A percentile compares a stretch with the other conserved stretches of the same genome.
These are phyloP conservation scores for Cosmorhoe ocellata DNA, from an alignment of 2,888 invertebrate genomes.

Conservation along the genomic window DNA sequence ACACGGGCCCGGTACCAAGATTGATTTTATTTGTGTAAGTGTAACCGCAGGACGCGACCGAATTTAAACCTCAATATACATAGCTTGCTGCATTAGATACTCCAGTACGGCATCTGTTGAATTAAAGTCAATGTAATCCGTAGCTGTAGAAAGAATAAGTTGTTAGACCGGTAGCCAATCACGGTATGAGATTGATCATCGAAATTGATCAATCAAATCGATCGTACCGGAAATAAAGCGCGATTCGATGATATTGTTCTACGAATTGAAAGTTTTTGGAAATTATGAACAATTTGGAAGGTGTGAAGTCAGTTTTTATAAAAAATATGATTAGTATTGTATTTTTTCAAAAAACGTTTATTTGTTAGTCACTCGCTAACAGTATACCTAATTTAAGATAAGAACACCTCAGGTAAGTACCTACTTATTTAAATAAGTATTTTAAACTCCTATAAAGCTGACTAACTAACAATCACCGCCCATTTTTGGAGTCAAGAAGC, in stretches of 20 bases:
- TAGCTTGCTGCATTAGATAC: conserved; percentile 48
- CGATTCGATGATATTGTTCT: conserved; percentile 65
- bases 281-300: conserved; percentile 43
- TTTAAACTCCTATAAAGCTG: too few relatives aligned
- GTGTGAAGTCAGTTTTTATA: conserved; percentile 31
- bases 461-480: too few relatives aligned
- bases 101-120: conserved; percentile 41
- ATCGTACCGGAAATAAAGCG: conserved; percentile 79
- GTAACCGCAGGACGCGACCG: conserved; percentile 66
- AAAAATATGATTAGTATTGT: background rate
- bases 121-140: conserved; percentile 61
- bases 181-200: conserved; percentile 76
- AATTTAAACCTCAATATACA: conserved; percentile 56
- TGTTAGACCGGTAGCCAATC: conserved; percentile 74
- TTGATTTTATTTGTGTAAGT: conserved; percentile 81
- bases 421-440: too few relatives aligned
- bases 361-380: too few relatives aligned
- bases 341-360: too few relatives aligned
- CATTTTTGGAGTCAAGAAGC: too few relatives aligned
- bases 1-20: conserved; percentile 76
- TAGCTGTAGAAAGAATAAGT: conserved; percentile 60
- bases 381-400: too few relatives aligned
- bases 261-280: conserved; percentile 65
- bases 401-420: too few relatives aligned
- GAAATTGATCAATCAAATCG: conserved; percentile 81